phyloP scores from a whole-genome alignment of 2,797 vertebrate species.

The Melanotaenia parkinsoni region DNA sequence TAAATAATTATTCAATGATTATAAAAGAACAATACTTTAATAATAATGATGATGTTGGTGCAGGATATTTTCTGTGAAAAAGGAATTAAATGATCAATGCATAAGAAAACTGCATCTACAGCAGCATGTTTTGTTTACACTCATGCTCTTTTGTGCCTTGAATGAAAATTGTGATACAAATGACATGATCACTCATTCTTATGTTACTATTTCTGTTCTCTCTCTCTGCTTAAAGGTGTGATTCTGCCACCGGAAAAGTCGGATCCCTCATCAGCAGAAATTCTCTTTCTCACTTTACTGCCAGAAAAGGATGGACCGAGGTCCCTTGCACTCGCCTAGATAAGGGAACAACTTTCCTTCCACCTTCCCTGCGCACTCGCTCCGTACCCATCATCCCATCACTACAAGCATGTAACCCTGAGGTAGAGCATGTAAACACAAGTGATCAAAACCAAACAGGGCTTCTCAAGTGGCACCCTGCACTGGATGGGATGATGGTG shows the following conservation, averaged over 20 bases:
- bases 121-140: slow-evolving; percentile 11
- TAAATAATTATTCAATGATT: slow-evolving; percentile 79
- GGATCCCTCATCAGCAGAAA: slow-evolving; percentile 69
- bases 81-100: slow-evolving; percentile 33
- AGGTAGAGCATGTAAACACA: slow-evolving; percentile 27
- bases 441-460: slow-evolving; percentile 31
- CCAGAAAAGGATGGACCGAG: slow-evolving; percentile 76
- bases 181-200: slow-evolving; percentile 37
- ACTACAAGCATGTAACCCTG: slow-evolving; percentile 78
- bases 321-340: slow-evolving; percentile 83
- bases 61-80: slow-evolving; percentile 13
- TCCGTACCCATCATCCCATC: slow-evolving; percentile 87
- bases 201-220: slow-evolving; percentile 40
- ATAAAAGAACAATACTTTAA: slow-evolving; percentile 62
- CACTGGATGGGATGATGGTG: slow-evolving; percentile 30
- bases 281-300: slow-evolving; percentile 61
- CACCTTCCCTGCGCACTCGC: slow-evolving; percentile 70
- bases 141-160: slow-evolving; percentile 10
- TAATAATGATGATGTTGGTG: slow-evolving; percentile 30
- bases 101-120: slow-evolving; percentile 15
- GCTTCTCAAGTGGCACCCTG: slow-evolving; percentile 52
- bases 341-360: slow-evolving; percentile 62
- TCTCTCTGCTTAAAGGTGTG: slow-evolving; percentile 67
- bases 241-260: slow-evolving; percentile 59
- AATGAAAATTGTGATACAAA: slow-evolving; percentile 54